These are phyloP conservation scores for Bradypodion pumilum DNA, from an alignment of 2,797 vertebrate genomes.

Conservation along the genomic window DNA sequence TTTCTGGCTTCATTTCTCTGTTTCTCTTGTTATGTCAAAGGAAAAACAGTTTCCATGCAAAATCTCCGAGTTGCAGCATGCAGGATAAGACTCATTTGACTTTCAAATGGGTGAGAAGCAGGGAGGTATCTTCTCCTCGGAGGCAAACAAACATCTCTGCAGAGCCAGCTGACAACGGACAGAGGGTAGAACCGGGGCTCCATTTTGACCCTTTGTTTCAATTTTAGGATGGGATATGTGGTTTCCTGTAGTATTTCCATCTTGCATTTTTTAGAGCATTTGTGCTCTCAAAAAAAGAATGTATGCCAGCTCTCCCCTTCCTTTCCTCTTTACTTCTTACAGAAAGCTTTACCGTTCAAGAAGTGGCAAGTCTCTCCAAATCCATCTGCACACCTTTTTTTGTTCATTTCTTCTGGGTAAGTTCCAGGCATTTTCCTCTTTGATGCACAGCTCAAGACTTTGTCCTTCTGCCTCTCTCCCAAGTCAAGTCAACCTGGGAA, in stretches of 20 bases:
- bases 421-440: neutral
- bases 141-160: neutral
- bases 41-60: conserved; percentile 31
- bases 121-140: neutral
- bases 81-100: conserved; percentile 27
- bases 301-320: too few relatives aligned
- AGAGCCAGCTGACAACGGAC: neutral
- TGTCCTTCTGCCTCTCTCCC: neutral
- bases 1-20: neutral
- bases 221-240: neutral
- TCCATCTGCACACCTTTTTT: neutral
- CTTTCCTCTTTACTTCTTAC: neutral
- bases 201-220: neutral
- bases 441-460: neutral
- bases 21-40: neutral
- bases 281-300: too few relatives aligned
- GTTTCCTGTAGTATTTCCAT: neutral
- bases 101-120: conserved; percentile 9
- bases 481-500: neutral
- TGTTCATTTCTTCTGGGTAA: neutral
- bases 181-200: neutral
- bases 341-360: neutral
- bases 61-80: conserved; percentile 27
- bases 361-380: neutral
- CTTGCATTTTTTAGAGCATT: neutral